Evolutionary conservation across 92 coral and sea anemone genomes (phyloP).

Genomic region (Zoanthus sansibaricus): DNA sequence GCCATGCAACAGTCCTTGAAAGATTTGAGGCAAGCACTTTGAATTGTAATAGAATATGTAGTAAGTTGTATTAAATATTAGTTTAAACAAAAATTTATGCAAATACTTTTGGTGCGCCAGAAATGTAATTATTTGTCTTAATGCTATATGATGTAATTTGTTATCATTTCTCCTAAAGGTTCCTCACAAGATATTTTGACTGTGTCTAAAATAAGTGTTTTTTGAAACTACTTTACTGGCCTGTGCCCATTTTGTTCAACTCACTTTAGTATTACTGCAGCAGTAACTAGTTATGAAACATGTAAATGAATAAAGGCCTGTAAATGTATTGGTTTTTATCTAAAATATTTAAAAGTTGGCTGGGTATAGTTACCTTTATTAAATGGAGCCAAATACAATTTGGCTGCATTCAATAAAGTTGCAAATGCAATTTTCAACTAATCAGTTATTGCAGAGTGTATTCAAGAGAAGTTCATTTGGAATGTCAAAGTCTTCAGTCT

Average conservation of each 20-base stretch:
- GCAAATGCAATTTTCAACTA: background rate
- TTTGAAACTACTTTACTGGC: background rate
- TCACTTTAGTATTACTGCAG: background rate
- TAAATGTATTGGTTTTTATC: background rate
- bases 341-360: background rate
- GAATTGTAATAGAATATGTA: background rate
- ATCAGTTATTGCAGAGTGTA: conserved; percentile 56
- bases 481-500: no score
- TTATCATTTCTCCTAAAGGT: background rate
- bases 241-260: background rate
- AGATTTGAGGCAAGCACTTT: conserved; percentile 60
- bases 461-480: conserved; percentile 46
- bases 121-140: background rate
- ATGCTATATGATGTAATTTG: background rate
- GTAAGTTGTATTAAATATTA: background rate
- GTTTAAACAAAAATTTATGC: background rate
- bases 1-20: conserved; percentile 59
- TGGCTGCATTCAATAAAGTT: no score
- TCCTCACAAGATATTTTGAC: conserved; percentile 1
- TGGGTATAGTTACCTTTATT: background rate
- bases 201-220: background rate
- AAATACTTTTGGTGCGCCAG: background rate
- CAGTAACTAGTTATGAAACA: background rate
- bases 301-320: background rate
- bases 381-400: background rate